Percentiles rank a stretch among this genome's conserved stretches.
These are phyloP conservation scores for Choloepus didactylus DNA, from an alignment of 2,797 vertebrate genomes.

Conservation along the genomic window DNA sequence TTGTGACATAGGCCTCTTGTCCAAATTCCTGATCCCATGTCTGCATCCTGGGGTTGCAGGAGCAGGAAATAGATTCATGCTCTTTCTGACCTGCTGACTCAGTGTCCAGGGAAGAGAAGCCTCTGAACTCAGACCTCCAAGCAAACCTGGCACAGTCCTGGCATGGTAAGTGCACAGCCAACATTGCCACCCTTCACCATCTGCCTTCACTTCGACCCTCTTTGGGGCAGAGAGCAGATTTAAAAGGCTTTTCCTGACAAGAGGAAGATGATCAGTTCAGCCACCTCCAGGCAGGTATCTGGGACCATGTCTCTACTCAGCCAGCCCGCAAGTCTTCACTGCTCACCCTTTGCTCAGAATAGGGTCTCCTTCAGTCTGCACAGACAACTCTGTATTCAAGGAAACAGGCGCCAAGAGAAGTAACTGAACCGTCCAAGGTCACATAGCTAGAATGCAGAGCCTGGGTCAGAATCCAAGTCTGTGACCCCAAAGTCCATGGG, in stretches of 20 bases:
- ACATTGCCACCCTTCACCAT: not conserved
- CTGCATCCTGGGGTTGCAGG: not conserved
- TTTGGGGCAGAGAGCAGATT: not conserved
- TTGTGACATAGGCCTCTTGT: not conserved
- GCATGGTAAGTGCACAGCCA: not conserved
- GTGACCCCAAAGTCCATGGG: not conserved
- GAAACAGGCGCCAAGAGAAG: not conserved
- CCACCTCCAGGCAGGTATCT: not conserved
- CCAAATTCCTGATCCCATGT: not conserved
- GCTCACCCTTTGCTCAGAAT: not conserved
- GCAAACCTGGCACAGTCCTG: too few species aligned
- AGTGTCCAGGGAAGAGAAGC: not conserved
- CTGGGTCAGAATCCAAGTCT: not conserved
- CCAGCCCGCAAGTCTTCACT: not conserved
- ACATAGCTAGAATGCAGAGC: not conserved
- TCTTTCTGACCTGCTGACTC: not conserved
- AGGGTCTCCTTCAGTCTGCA: not conserved
- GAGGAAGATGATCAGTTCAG: not conserved
- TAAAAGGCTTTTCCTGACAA: not conserved
- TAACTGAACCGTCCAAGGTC: not conserved
- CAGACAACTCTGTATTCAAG: not conserved
- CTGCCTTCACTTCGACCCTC: not conserved
- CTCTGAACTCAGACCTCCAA: not conserved
- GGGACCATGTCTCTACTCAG: not conserved
- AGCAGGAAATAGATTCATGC: not conserved